Base-by-base conservation (phyloP, 1,140 invertebrate genomes). In the Telenomus remus region DNA sequence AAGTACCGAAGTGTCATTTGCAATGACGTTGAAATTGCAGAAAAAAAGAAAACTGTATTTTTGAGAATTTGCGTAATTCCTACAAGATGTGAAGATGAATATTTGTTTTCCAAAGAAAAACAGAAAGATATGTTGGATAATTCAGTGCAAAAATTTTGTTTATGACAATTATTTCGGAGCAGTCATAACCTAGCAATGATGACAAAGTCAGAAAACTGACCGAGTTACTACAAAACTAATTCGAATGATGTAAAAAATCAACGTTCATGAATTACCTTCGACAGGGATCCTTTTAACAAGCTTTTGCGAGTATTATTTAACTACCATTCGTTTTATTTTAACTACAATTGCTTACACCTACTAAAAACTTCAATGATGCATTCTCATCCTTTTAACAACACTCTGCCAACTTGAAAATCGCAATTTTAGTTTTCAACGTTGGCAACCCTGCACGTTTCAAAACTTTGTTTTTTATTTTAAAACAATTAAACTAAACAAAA, bases 351-450 rank as follows among this genome's bases (percentile, higher is more conserved):
- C 50, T 43, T 33, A 43, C 37, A 44, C 19, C 39, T 11, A 55
- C 53, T 12, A 33, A 12, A 12, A 55, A 44, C 19, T 55, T 55
- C 53, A 55, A 55, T 55, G 53, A 55, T 55, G 53, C 53, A 55
- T 39, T 55, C 53, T 55, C 53, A 55, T 55, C 53, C 37, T 55
- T 53, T 53, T 55, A 44, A 55, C 39, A 55, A 44, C 53, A 55
- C n/a, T 11, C 6, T 33, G 27, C 39, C 53, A 55, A 55, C 53
- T 10, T 55, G 2, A 19, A 4, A 6, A 11, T 3, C 6, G 19
- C 19, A 6, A 6, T 3, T 3, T 27, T 27, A 1, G 19, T 6
- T 6, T 3, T 1, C 19, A 6, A 27, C 6, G 19, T 27, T 27
- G 19, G 19, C 19, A 27, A 6, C 19, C 1, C 19, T 27, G 19